Evolutionary conservation across 1,140 invertebrate genomes (phyloP).

Genomic region (Calosoma granatense): DNA sequence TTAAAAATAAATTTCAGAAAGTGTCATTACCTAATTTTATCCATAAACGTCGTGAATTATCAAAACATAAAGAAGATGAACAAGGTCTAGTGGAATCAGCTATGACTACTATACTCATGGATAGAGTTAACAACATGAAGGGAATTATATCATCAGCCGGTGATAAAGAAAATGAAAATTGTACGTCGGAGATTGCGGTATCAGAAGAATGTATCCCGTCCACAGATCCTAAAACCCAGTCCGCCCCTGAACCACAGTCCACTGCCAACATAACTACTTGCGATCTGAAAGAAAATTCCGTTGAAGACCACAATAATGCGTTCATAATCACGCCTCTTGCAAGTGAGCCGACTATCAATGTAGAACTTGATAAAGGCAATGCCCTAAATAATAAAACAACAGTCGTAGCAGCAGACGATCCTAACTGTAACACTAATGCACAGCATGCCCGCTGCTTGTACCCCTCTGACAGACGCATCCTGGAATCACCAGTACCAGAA

Average conservation of each 20-base stretch:
- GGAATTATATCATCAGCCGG: neutral
- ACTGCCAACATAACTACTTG: conserved; percentile 5
- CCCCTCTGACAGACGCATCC: conserved; percentile 24
- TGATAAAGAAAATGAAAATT: neutral
- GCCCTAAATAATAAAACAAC: conserved; percentile 20
- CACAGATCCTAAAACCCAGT: neutral
- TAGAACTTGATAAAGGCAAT: conserved; percentile 28
- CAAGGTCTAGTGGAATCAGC: conserved; percentile 23
- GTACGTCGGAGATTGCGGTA: neutral
- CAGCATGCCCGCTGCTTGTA: conserved; percentile 31
- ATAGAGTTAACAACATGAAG: conserved; percentile 21
- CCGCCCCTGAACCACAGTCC: neutral
- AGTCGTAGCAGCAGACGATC: neutral
- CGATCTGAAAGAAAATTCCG: conserved; percentile 12
- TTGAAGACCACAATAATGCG: too few species aligned
- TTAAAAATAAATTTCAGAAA: conserved; percentile 6
- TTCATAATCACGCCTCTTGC: conserved; percentile 15
- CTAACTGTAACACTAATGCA: conserved; percentile 7
- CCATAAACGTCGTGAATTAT: conserved; percentile 11
- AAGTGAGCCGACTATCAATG: conserved; percentile 18
- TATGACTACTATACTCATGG: conserved; percentile 23
- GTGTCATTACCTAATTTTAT: conserved; percentile 10
- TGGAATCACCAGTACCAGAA: conserved; percentile 23
- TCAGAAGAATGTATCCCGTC: neutral
- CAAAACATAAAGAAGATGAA: conserved; percentile 13